Evolutionary conservation across 2,113 vertebrate species (phyloP).

Genomic region (Agapornis roseicollis): DNA sequence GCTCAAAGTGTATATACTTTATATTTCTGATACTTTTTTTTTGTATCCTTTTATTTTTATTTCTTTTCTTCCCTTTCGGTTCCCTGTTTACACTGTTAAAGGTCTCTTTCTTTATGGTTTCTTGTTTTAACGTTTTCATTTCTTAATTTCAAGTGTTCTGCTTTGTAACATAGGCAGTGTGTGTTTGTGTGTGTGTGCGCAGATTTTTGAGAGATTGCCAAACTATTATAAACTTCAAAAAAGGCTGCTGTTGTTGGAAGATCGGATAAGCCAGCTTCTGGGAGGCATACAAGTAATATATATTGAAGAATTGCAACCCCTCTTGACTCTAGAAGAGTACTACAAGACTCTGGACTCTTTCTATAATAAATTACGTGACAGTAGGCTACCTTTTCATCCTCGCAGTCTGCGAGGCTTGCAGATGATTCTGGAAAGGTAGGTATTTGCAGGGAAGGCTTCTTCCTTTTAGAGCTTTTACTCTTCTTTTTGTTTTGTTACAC

Average conservation of each 20-base stretch:
- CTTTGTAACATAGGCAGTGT: not conserved
- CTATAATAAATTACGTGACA: slow-evolving; percentile 77
- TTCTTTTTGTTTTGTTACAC: not conserved
- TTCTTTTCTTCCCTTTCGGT: not conserved
- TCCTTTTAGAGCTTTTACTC: not conserved
- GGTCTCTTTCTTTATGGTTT: not conserved
- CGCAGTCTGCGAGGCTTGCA: slow-evolving; percentile 86
- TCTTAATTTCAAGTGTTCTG: not conserved
- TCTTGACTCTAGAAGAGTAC: slow-evolving; percentile 85
- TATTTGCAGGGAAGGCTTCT: not conserved
- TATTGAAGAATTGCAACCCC: slow-evolving; percentile 82
- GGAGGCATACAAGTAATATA: slow-evolving; percentile 87
- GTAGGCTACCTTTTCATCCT: slow-evolving; percentile 81
- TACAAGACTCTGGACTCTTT: slow-evolving; percentile 83
- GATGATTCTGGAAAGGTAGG: slow-evolving; percentile 86
- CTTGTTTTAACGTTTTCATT: not conserved
- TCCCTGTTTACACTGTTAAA: not conserved
- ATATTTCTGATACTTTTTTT: not conserved
- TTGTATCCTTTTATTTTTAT: not conserved
- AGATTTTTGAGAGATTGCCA: slow-evolving; percentile 89
- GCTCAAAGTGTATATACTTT: not conserved
- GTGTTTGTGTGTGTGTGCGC: not conserved
- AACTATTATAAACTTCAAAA: slow-evolving; percentile 83
- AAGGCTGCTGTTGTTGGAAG: slow-evolving; percentile 83
- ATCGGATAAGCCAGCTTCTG: slow-evolving; percentile 86